Evolutionary conservation across 2,113 vertebrate species (phyloP).

Genomic region (Hyperoodon ampullatus): DNA sequence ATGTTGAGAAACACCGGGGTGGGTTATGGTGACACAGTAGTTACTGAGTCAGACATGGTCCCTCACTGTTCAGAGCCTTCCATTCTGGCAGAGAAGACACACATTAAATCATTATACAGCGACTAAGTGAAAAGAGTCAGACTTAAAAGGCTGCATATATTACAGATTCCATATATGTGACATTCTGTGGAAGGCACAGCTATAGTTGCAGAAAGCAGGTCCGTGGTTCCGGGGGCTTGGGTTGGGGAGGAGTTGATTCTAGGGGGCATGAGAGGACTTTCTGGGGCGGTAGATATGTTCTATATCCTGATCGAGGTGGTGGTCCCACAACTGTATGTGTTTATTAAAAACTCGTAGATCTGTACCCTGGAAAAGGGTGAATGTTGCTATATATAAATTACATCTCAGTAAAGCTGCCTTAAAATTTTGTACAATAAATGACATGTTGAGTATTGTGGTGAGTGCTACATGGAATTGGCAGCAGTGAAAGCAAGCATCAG

Average conservation of each 20-base stretch:
- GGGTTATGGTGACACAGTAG: not conserved
- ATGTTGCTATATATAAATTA: not conserved
- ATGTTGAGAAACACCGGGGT: not conserved
- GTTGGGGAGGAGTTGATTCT: not conserved
- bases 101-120: not conserved
- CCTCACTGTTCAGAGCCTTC: not conserved
- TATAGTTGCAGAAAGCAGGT: not conserved
- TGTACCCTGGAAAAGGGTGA: not conserved
- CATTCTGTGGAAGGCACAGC: not conserved
- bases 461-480: not conserved
- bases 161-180: not conserved
- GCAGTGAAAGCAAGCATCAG: not conserved
- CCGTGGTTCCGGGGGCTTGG: not conserved
- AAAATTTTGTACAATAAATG: not conserved
- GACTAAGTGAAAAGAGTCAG: not conserved
- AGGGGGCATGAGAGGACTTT: not conserved
- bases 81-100: not conserved
- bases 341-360: not conserved
- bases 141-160: not conserved
- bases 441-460: accelerated
- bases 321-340: not conserved
- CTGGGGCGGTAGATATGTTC: not conserved
- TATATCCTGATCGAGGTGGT: not conserved
- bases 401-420: not conserved
- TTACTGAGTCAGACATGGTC: not conserved